phyloP scores from a whole-genome alignment of 2,797 vertebrate genomes.

The Anabacerthia variegaticeps region DNA sequence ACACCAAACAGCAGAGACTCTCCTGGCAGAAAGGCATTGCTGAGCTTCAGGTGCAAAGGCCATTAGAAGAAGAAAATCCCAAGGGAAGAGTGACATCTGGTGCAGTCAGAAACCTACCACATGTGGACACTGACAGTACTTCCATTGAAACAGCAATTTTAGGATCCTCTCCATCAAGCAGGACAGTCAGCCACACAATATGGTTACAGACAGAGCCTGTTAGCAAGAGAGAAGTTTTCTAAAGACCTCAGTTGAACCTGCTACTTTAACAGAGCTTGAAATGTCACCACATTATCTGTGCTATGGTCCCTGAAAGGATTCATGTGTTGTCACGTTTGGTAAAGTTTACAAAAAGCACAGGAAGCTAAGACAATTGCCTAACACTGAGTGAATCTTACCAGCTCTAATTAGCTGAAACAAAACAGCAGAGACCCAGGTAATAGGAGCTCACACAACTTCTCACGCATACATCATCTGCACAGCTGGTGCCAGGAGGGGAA shows the following conservation, averaged over 20 bases:
- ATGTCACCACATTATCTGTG: background rate
- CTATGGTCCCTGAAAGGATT: background rate
- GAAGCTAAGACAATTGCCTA: background rate
- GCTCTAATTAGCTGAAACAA: conserved; percentile 27
- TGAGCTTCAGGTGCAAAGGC: background rate
- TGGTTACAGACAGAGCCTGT: background rate
- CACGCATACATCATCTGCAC: background rate
- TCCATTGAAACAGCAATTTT: background rate
- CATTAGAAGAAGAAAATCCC: background rate
- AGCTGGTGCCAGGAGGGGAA: background rate
- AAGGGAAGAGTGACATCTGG: background rate
- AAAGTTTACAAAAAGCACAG: background rate
- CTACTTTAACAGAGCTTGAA: background rate
- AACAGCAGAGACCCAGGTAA: background rate
- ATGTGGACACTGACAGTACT: background rate
- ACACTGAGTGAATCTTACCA: background rate
- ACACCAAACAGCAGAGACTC: background rate
- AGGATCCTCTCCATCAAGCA: background rate
- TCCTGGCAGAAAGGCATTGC: background rate
- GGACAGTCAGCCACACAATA: background rate
- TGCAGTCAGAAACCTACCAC: background rate
- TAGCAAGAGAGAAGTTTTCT: background rate
- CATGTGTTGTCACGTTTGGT: background rate
- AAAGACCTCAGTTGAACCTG: conserved; percentile 9
- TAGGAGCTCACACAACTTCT: background rate